These are phyloP conservation scores for Trachelus troglodyta DNA, from an alignment of 2,888 invertebrate genomes.

Conservation along the genomic window DNA sequence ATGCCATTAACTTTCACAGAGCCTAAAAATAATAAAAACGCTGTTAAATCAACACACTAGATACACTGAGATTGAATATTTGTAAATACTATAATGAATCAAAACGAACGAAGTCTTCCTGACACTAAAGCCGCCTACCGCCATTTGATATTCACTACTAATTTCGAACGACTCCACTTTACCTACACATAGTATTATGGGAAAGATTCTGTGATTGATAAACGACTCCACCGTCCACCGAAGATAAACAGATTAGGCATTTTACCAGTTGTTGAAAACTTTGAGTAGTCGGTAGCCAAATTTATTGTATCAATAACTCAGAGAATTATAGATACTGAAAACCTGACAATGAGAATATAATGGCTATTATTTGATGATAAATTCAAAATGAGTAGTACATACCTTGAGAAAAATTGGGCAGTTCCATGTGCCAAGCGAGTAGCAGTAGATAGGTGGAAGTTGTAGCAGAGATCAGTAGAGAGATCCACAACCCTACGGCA, in stretches of 20 bases:
- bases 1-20: neutral
- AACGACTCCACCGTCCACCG: neutral
- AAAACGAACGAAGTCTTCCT: neutral
- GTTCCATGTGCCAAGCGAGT: too few relatives aligned
- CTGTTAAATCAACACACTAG: neutral
- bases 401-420: too few relatives aligned
- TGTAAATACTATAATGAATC: neutral
- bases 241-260: neutral
- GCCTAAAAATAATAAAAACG: neutral
- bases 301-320: too few relatives aligned
- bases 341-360: too few relatives aligned
- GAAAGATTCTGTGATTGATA: neutral
- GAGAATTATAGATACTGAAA: too few relatives aligned
- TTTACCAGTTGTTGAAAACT: neutral
- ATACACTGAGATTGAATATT: neutral
- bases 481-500: too few relatives aligned
- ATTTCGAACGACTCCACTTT: neutral
- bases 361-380: too few relatives aligned
- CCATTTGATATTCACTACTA: neutral
- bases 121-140: neutral
- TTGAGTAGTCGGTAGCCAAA: too few relatives aligned
- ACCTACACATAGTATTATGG: neutral
- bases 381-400: too few relatives aligned
- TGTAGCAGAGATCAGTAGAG: too few relatives aligned
- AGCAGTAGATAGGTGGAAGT: too few relatives aligned